Base-by-base conservation (phyloP, 1,140 invertebrate genomes). In the Mizuhopecten yessoensis region DNA sequence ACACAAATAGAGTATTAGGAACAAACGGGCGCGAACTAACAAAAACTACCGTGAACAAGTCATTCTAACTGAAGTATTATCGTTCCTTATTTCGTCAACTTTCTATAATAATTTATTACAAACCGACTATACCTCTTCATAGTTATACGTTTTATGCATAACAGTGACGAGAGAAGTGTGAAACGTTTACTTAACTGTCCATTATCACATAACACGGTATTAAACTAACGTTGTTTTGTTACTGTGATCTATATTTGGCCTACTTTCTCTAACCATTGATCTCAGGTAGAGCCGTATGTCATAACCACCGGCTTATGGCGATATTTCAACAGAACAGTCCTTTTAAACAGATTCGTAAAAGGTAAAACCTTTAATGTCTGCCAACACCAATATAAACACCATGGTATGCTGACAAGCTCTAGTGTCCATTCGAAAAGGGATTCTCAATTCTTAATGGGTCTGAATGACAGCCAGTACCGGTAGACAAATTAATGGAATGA, bases 401-500 rank as follows among this genome's bases (percentile, higher is more conserved):
- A 75, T 75, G 29, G 29, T n/a, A 13, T 17, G n/a, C 57, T 75
- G 57, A 5, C n/a, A 75, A 29, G 57, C n/a, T n/a, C n/a, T n/a
- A n/a, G n/a, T n/a, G n/a, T 39, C 20, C 5, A 5, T 29, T n/a
- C 29, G 9, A 17, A 75, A n/a, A 5, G 57, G 57, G 9, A 75
- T n/a, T 75, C 23, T n/a, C n/a, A n/a, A 75, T 17, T n/a, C 29
- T 0, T 5, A 29, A 7, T 29, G 17, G 23, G 57, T 29, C 23
- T 75, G n/a, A 29, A 75, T 75, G 15, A 17, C n/a, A 5, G n/a
- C 29, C n/a, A 29, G 9, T 75, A 5, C n/a, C 57, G 57, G 7
- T 75, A 75, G 57, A 17, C n/a, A n/a, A 75, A n/a, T 75, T 75
- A 75, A 75, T 75, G n/a, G 57, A 75, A 75, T 75, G 57, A 29